A percentile compares a stretch with the other conserved stretches of the same genome.
These are phyloP conservation scores for Cyclura pinguis DNA, from an alignment of 2,797 vertebrate genomes.

Conservation along the genomic window DNA sequence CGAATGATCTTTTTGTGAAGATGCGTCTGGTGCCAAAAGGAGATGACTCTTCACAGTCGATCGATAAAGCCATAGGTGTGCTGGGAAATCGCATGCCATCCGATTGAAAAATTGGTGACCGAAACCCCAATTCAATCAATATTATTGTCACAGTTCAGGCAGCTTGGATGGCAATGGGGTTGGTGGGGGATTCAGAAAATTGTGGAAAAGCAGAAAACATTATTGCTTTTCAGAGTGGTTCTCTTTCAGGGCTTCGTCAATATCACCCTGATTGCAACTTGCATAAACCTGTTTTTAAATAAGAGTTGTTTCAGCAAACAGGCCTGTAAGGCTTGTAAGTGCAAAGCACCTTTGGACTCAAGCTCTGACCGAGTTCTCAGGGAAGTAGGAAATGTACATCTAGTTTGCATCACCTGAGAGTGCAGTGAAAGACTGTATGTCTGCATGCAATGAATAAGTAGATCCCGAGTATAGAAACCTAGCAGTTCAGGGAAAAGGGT, in stretches of 20 bases:
- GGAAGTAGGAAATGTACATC: not conserved
- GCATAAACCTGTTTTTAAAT: constrained; percentile 69
- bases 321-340: not conserved
- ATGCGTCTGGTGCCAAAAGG: not conserved
- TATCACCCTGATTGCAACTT: constrained; percentile 51
- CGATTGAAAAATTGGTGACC: constrained; percentile 30
- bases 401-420: not conserved
- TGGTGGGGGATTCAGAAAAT: constrained; percentile 30
- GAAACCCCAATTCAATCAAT: constrained; percentile 26
- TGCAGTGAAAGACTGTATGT: not conserved
- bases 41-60: constrained; percentile 20
- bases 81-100: not conserved
- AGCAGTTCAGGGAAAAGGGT: not conserved
- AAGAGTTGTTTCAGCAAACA: constrained; percentile 55
- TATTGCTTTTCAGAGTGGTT: constrained; percentile 29
- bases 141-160: constrained; percentile 3
- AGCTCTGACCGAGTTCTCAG: not conserved
- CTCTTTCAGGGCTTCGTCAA: constrained; percentile 58
- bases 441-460: not conserved
- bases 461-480: not conserved
- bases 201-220: constrained; percentile 45
- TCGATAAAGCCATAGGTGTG: not conserved
- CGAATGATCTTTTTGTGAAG: not conserved
- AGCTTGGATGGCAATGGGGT: not conserved
- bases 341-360: constrained; percentile 24